Percentiles rank a stretch among this genome's conserved stretches.
phyloP scores from a whole-genome alignment of 2,113 vertebrate genomes.

The Tetrao urogallus region DNA sequence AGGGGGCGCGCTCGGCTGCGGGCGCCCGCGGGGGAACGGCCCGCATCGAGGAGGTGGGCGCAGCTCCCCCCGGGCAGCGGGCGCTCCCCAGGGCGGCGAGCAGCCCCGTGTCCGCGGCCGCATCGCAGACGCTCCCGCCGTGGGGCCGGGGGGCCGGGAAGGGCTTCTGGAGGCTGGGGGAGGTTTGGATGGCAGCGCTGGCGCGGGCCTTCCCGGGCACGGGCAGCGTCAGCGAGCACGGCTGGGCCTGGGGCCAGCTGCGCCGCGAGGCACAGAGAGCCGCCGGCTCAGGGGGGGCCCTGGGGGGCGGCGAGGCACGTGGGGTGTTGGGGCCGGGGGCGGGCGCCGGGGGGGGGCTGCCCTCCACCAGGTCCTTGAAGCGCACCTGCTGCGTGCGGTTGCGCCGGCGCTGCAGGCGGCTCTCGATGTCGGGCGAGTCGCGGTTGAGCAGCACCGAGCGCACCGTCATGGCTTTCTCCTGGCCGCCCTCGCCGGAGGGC shows the following conservation, averaged over 20 bases:
- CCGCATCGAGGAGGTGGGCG: background rate
- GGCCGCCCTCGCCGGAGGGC: constrained; percentile 42
- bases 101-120: constrained; percentile 33
- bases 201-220: constrained; percentile 77
- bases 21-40: constrained; percentile 9
- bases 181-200: constrained; percentile 88
- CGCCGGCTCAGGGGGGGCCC: constrained; percentile 21
- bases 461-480: constrained; percentile 84
- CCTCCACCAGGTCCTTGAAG: constrained; percentile 86
- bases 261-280: constrained; percentile 65
- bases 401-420: constrained; percentile 81
- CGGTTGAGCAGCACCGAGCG: constrained; percentile 86
- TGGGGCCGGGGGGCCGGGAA: constrained; percentile 64
- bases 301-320: constrained; percentile 49
- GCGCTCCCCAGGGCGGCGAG: rapidly evolving
- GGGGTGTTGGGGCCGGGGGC: constrained; percentile 41
- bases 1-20: background rate
- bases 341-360: constrained; percentile 42
- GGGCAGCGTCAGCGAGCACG: constrained; percentile 82
- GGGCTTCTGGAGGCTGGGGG: constrained; percentile 83
- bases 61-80: background rate
- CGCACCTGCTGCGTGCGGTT: constrained; percentile 87
- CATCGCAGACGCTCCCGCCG: constrained; percentile 76
- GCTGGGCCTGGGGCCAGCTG: constrained; percentile 79
- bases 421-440: constrained; percentile 84